Percentiles rank a stretch among this genome's conserved stretches.
phyloP scores from a whole-genome alignment of 92 coral and sea anemone species.

The Phenganax stokvisi region DNA sequence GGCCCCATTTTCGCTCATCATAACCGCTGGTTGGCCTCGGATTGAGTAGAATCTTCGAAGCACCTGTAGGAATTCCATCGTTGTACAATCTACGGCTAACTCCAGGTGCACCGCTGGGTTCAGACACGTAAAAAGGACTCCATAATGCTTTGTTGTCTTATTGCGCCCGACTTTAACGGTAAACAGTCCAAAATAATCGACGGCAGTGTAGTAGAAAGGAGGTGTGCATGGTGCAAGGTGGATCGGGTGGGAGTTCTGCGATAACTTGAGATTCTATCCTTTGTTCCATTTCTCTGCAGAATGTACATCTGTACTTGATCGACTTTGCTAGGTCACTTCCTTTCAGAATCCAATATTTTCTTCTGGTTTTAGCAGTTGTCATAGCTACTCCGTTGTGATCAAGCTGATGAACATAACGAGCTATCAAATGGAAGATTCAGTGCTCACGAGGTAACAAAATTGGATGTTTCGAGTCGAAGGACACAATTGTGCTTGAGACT shows the following conservation, averaged over 20 bases:
- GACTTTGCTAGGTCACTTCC: slow-evolving; percentile 40
- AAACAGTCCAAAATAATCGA: slow-evolving; percentile 34
- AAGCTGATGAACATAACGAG: slow-evolving; percentile 17
- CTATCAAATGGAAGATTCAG: slow-evolving; percentile 19
- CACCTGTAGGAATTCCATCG: slow-evolving; percentile 47
- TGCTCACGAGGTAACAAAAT: slow-evolving; percentile 12
- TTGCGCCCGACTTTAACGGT: slow-evolving; percentile 10
- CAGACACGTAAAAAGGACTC: not conserved
- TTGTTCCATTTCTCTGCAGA: slow-evolving; percentile 39
- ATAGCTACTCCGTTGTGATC: slow-evolving; percentile 47
- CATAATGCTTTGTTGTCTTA: slow-evolving; percentile 6
- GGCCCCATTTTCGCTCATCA: too few relatives aligned
- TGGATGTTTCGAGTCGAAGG: slow-evolving; percentile 39
- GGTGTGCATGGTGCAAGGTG: slow-evolving; percentile 42
- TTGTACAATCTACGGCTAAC: slow-evolving; percentile 39
- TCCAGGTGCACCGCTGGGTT: slow-evolving; percentile 45
- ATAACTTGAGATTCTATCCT: slow-evolving; percentile 30
- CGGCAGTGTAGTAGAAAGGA: slow-evolving; percentile 38
- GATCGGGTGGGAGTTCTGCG: slow-evolving; percentile 27
- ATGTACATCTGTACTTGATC: slow-evolving; percentile 32
- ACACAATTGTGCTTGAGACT: slow-evolving; percentile 35
- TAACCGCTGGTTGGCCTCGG: slow-evolving; percentile 49
- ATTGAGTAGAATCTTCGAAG: slow-evolving; percentile 45
- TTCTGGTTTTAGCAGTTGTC: slow-evolving; percentile 43
- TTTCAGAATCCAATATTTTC: slow-evolving; percentile 51